phyloP scores from a whole-genome alignment of 2,797 vertebrate species.

The Periparus ater region DNA sequence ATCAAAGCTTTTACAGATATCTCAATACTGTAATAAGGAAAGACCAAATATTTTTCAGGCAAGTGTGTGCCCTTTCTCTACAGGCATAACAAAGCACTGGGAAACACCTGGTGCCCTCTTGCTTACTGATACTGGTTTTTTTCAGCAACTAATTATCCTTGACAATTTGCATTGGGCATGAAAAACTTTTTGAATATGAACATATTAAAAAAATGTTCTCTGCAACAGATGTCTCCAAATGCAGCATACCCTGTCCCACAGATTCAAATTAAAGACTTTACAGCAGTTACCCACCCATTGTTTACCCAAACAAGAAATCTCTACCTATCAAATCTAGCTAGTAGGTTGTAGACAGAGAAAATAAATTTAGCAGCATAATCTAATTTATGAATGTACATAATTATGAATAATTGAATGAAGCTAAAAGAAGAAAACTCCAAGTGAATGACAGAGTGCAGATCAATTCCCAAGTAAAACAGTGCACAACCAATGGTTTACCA shows the following conservation, averaged over 20 bases:
- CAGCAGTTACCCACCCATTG: neutral
- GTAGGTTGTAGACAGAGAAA: neutral
- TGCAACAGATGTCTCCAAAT: neutral
- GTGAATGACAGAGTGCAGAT: conserved; percentile 1
- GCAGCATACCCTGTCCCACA: neutral
- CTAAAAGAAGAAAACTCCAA: conserved; percentile 23
- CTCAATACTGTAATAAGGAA: neutral
- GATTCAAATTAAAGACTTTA: neutral
- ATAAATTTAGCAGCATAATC: conserved; percentile 1
- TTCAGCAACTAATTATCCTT: neutral
- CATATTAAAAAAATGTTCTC: neutral
- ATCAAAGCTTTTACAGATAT: neutral
- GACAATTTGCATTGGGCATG: neutral
- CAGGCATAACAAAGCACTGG: neutral
- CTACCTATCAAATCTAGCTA: neutral
- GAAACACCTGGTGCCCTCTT: neutral
- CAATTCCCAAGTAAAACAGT: conserved; percentile 14
- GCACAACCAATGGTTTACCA: conserved; percentile 19
- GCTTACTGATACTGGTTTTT: neutral
- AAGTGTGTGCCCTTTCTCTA: neutral
- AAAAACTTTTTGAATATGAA: neutral
- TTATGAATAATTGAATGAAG: conserved; percentile 20
- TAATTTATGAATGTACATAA: conserved; percentile 32
- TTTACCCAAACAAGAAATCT: neutral
- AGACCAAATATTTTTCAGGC: neutral